phyloP scores from a whole-genome alignment of 2,888 invertebrate genomes.

The Mechanitis messenoides region DNA sequence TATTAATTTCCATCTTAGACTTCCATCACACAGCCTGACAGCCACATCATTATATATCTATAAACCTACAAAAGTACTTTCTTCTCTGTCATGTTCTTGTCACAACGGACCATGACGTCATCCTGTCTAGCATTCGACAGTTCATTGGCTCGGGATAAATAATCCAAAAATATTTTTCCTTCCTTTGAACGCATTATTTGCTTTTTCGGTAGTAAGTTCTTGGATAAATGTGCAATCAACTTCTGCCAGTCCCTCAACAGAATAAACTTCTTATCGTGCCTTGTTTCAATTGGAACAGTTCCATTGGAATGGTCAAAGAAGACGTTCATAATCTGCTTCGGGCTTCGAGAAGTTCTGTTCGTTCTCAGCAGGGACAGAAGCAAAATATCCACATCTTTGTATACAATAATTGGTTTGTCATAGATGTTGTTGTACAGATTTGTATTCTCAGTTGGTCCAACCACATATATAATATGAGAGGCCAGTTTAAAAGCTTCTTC shows the following conservation, averaged over 20 bases:
- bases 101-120: slow-evolving; percentile 42
- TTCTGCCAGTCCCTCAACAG: slow-evolving; percentile 65
- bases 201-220: slow-evolving; percentile 57
- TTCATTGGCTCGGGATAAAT: slow-evolving; percentile 60
- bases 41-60: too few species aligned
- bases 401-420: slow-evolving; percentile 58
- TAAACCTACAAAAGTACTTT: slow-evolving; percentile 45
- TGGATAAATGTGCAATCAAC: slow-evolving; percentile 58
- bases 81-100: slow-evolving; percentile 36
- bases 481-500: slow-evolving; percentile 52
- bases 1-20: neutral
- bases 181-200: slow-evolving; percentile 61
- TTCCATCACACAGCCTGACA: neutral
- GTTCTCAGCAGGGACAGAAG: slow-evolving; percentile 50
- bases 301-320: slow-evolving; percentile 64
- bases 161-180: slow-evolving; percentile 59
- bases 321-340: slow-evolving; percentile 56
- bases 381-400: slow-evolving; percentile 52
- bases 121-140: slow-evolving; percentile 48
- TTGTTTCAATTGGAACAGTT: slow-evolving; percentile 52
- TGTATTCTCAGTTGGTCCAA: slow-evolving; percentile 54
- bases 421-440: slow-evolving; percentile 58
- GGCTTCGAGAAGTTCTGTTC: slow-evolving; percentile 35
- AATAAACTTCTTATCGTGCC: slow-evolving; percentile 48
- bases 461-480: slow-evolving; percentile 58